Base-by-base conservation (phyloP, 2,797 vertebrate species). In the Falco novaeseelandiae region DNA sequence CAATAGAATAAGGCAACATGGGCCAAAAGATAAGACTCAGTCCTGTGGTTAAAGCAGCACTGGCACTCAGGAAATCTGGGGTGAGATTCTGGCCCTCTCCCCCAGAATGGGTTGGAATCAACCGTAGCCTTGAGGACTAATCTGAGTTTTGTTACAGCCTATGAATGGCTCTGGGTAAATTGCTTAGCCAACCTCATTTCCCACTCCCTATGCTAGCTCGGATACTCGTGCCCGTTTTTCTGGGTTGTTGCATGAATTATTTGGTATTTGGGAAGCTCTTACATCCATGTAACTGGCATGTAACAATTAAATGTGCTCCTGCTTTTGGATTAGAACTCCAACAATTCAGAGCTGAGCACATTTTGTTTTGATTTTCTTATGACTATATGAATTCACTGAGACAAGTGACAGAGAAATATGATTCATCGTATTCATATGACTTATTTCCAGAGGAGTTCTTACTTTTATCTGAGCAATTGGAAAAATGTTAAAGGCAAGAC, bases 391-490 rank as follows among this genome's bases (percentile, higher is more conserved):
- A 81, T 73, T 65, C 83, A 55, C 65, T 5, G 25, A 78, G 62
- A 65, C 29, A 49, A 88, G 54, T 36, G 72, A 69, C 85, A 90
- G 79, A 83, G 80, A 66, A 94, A 73, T 34, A 46, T 23, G 83
- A 90, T 81, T 81, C 89, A 93, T 18, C 73, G 6, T 25, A 72
- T 72, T 83, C 91, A 69, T 22, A 48, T 9, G 52, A 77, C 67
- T 67, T 67, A 51, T 54, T 94, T 93, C 83, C 89, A 88, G 90
- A 93, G 36, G 38, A 70, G 54, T 59, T 63, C 54, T 55, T 61
- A 36, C 65, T 95, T 95, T 86, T 65, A 86, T 78, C 93, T 52
- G 46, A 88, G 83, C 91, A 84, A 79, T 8, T 66, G 91, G 77
- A 61, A 93, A 94, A 86, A 54, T 2, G 34, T 84, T 81, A 82